Evolutionary conservation across 2,797 vertebrate species (phyloP), one percentile per base, ranked within the genome.

Genomic region (Platalea minor): DNA sequence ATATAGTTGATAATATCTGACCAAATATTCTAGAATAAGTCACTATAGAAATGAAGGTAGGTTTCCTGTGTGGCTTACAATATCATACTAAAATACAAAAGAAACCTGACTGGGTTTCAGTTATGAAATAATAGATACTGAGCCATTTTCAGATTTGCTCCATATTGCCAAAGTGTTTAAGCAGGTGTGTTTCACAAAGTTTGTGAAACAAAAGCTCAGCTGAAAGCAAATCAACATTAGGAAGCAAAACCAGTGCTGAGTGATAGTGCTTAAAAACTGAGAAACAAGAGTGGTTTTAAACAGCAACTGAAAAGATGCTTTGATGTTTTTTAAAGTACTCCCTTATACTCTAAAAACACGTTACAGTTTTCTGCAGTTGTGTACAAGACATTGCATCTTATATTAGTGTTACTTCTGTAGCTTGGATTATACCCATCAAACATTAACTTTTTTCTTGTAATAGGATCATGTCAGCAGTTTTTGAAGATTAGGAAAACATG

Each of bases 41-140:
- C 41, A 86, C 69, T 95, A 92, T 94, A 75, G 89, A 97, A 89
- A 94, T 96, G 83, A 97, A 96, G 80, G 59, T 88, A 95, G 85
- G 68, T 83, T 98, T 98, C 97, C 97, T 98, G 95, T 96, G 93
- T 86, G 92, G 91, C 91, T 97, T 96, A 69, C 86, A 90, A 48
- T 86, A 95, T 91, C 63, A 70, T 87, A 88, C 59, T 86, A 81
- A 96, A 85, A 91, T 77, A 92, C 90, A 95, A 95, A 96, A 96
- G 96, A 97, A 95, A 89, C 74, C 85, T 96, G 74, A 65, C 83
- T 89, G 79, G 87, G 93, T 97, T 98, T 98, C 97, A 96, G 95
- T 96, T 96, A 78, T 93, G 95, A 97, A 97, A 97, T 97, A 97
- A 97, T 97, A 97, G 88, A 96, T 97, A 94, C 91, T 23, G 93